Evolutionary conservation across 2,888 invertebrate genomes (phyloP).

Genomic region (Mystacides longicornis): DNA sequence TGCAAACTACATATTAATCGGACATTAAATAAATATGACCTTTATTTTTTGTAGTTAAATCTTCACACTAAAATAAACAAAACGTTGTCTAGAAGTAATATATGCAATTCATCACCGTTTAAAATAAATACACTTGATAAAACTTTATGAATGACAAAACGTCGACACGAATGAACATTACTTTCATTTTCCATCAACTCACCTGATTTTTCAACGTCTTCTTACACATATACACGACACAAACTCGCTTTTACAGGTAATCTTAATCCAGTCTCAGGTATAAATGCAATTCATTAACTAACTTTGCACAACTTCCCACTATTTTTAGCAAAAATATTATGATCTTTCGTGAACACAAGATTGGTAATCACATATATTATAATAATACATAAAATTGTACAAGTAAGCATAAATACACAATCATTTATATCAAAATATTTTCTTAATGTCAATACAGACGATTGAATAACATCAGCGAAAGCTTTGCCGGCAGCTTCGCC

Average conservation of each 20-base stretch:
- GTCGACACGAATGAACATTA: neutral
- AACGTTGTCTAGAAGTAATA: too few species aligned
- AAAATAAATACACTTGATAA: too few species aligned
- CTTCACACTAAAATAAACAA: too few species aligned
- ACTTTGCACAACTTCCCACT: neutral
- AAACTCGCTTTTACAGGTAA: neutral
- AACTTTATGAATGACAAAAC: neutral
- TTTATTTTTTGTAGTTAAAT: too few species aligned
- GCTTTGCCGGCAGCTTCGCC: slow-evolving; percentile 12
- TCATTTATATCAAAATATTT: neutral
- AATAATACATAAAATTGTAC: neutral
- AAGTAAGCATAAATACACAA: neutral
- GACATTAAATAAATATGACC: too few species aligned
- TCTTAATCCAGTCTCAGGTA: neutral
- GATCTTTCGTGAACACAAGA: neutral
- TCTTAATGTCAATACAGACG: slow-evolving; percentile 9
- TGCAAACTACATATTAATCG: too few species aligned
- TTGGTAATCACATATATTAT: neutral
- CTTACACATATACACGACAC: neutral
- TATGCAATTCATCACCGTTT: too few species aligned
- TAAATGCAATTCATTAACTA: neutral
- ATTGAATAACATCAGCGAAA: slow-evolving; percentile 14
- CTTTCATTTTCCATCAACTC: neutral
- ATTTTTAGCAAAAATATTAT: neutral
- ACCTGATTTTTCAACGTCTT: neutral